Evolutionary conservation across 2,888 invertebrate genomes (phyloP).

Genomic region (Lymantria dispar): DNA sequence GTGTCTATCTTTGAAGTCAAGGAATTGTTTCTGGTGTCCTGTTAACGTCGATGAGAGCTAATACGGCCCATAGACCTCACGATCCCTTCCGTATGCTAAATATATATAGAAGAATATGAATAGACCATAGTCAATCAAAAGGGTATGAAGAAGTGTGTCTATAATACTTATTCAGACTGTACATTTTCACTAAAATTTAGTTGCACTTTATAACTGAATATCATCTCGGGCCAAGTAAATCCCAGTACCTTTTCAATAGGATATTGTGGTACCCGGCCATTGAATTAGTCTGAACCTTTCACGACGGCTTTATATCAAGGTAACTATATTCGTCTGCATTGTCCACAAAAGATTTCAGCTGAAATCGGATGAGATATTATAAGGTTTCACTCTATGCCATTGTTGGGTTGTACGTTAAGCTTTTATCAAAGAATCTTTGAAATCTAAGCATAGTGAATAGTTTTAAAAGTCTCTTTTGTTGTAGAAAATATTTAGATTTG

Average conservation of each 20-base stretch:
- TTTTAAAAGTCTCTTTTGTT: not conserved
- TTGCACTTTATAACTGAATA: not conserved
- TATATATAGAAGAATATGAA: too few relatives aligned
- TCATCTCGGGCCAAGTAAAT: not conserved
- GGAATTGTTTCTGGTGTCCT: too few relatives aligned
- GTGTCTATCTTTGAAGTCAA: too few relatives aligned
- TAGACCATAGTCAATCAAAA: too few relatives aligned
- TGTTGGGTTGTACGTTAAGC: conserved; percentile 4
- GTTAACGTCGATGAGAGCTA: too few relatives aligned
- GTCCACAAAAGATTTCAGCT: conserved; percentile 20
- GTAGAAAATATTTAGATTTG: not conserved
- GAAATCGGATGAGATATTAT: conserved; percentile 16
- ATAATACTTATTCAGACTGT: too few relatives aligned
- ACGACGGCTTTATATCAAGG: conserved; percentile 19
- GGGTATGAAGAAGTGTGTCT: too few relatives aligned
- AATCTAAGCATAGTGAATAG: not conserved
- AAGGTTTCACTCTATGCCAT: conserved; percentile 14
- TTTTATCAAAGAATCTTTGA: not conserved
- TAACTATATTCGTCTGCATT: conserved; percentile 28
- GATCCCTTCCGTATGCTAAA: too few relatives aligned
- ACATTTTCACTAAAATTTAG: too few relatives aligned
- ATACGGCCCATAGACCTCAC: too few relatives aligned
- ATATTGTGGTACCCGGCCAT: conserved; percentile 28
- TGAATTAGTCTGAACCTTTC: conserved; percentile 27
- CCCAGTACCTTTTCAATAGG: conserved; percentile 20